A percentile compares a stretch with the other conserved stretches of the same genome.
These are phyloP conservation scores for Podargus strigoides DNA, from an alignment of 2,797 vertebrate genomes.

Conservation along the genomic window DNA sequence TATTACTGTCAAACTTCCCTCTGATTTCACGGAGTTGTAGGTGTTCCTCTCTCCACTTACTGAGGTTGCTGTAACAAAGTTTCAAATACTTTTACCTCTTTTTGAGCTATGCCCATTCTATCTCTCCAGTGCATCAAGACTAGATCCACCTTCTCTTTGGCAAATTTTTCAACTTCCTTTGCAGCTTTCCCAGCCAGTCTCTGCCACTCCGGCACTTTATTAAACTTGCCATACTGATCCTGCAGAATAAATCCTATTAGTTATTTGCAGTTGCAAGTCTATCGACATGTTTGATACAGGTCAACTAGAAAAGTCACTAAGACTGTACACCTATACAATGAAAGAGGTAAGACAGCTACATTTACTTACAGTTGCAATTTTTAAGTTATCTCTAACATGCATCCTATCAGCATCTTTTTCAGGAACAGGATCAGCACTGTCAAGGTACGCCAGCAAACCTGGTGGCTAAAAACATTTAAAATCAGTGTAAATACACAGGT, in stretches of 20 bases:
- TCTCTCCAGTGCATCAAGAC: conserved; percentile 99
- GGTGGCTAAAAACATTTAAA: conserved; percentile 79
- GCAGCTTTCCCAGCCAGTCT: conserved; percentile 96
- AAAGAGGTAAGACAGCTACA: background rate
- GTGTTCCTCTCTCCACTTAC: background rate
- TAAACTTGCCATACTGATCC: conserved; percentile 93
- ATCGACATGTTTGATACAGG: background rate
- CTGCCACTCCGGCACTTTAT: conserved; percentile 98
- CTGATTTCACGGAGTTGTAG: background rate
- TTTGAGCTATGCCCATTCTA: conserved; percentile 98
- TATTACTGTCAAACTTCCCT: background rate
- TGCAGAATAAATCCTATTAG: conserved; percentile 47
- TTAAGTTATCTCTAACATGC: conserved; percentile 96
- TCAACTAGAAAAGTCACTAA: background rate
- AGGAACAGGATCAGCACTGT: conserved; percentile 90
- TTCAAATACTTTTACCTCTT: conserved; percentile 84
- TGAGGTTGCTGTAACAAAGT: background rate
- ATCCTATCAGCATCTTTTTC: conserved; percentile 95
- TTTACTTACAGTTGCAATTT: conserved; percentile 90
- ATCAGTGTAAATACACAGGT: background rate
- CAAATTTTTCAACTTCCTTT: conserved; percentile 99
- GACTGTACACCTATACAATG: background rate
- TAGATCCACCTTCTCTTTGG: conserved; percentile 96
- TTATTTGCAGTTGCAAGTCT: background rate
- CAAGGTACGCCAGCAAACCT: conserved; percentile 91